Percentiles rank a stretch among this genome's conserved stretches.
phyloP scores from a whole-genome alignment of 2,888 invertebrate genomes.

The Operophtera brumata region DNA sequence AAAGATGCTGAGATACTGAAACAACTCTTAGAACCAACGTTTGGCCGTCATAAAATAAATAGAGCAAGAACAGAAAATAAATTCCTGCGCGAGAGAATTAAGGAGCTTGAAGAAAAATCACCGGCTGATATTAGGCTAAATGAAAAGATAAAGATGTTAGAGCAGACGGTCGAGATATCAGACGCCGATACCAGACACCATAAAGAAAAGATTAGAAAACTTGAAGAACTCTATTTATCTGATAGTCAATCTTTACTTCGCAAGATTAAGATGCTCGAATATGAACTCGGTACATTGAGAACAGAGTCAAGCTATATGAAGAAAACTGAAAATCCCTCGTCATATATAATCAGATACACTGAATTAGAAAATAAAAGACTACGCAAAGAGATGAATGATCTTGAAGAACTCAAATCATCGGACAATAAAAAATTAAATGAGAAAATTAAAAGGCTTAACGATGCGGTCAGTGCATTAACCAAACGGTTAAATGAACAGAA shows the following conservation, averaged over 20 bases:
- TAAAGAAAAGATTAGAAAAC: conserved; percentile 1
- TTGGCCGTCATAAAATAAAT: not conserved
- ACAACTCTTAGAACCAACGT: not conserved
- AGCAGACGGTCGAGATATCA: not conserved
- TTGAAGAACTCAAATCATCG: not conserved
- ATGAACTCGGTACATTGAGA: not conserved
- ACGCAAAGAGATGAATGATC: not conserved
- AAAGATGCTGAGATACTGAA: conserved; percentile 9
- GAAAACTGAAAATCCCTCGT: not conserved
- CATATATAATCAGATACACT: not conserved
- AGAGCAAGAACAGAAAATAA: not conserved
- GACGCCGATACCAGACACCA: not conserved
- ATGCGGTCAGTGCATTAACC: not conserved
- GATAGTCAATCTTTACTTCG: conserved; percentile 10
- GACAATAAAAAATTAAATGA: not conserved
- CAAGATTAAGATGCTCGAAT: conserved; percentile 8
- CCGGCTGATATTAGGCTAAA: not conserved
- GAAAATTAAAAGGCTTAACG: conserved; percentile 2
- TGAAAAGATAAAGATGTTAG: conserved; percentile 8
- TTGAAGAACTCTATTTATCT: conserved; percentile 7
- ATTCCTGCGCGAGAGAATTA: not conserved
- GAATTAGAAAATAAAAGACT: conserved; percentile 6
- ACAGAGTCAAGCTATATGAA: not conserved
- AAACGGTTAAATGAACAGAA: not conserved
- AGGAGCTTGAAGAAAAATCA: not conserved